phyloP scores from a whole-genome alignment of 2,888 invertebrate genomes.

The Ephialtes manifestator region DNA sequence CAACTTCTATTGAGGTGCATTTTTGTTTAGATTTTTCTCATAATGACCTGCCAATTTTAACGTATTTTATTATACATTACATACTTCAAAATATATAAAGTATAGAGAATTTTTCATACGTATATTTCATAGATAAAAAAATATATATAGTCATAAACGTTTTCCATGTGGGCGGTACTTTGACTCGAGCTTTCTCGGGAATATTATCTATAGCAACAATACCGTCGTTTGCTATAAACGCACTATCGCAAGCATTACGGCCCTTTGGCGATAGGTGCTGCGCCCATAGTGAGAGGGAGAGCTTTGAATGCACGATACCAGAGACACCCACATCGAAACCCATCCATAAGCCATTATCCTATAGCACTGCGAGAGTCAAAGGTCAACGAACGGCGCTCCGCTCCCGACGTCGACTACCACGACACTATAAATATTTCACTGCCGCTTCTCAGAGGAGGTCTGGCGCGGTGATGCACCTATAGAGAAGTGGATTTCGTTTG shows the following conservation, averaged over 20 bases:
- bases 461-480: constrained; percentile 5
- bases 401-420: constrained; percentile 37
- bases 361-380: constrained; percentile 52
- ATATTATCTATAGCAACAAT: neutral
- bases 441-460: constrained; percentile 43
- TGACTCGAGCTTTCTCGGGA: neutral
- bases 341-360: constrained; percentile 47
- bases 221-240: neutral
- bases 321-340: constrained; percentile 59
- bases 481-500: constrained; percentile 2
- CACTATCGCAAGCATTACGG: neutral
- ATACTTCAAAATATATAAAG: no score
- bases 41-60: no score
- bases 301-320: constrained; percentile 21
- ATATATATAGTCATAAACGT: no score
- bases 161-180: no score
- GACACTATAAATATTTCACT: constrained; percentile 69
- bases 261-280: constrained; percentile 6
- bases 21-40: no score
- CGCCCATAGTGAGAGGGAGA: neutral
- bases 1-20: no score
- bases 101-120: no score
- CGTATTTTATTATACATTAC: no score
- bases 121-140: no score
- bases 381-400: constrained; percentile 67